Evolutionary conservation across 2,113 vertebrate genomes (phyloP).

Genomic region (Leptodactylus fuscus): DNA sequence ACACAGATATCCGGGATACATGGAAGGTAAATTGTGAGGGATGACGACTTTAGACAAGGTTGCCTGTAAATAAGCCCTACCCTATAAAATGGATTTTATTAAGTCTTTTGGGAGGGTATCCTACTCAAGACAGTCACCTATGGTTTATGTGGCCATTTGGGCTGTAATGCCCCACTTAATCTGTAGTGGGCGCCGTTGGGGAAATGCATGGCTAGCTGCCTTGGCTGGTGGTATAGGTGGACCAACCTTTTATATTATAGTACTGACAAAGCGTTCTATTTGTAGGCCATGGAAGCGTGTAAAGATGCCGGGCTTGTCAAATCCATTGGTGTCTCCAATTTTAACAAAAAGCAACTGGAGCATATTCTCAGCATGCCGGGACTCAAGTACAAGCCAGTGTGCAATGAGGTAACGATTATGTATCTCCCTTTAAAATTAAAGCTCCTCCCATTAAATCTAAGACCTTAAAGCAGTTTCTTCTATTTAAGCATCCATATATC

Average conservation of each 20-base stretch:
- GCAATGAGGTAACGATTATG: constrained; percentile 74
- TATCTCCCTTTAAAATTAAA: not conserved
- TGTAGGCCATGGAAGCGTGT: constrained; percentile 79
- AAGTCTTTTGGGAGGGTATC: no score
- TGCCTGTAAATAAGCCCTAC: no score
- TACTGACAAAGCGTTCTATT: not conserved
- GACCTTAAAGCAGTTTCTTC: no score
- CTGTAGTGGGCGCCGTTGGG: no score
- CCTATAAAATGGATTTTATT: no score
- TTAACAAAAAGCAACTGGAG: constrained; percentile 75
- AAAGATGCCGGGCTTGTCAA: constrained; percentile 77
- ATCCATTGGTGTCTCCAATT: constrained; percentile 79
- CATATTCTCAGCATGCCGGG: constrained; percentile 78
- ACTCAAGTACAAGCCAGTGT: constrained; percentile 78
- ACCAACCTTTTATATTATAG: no score
- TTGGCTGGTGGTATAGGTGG: no score
- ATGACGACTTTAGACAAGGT: not conserved
- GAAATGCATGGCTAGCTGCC: no score
- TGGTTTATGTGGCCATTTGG: not conserved
- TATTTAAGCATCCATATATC: no score
- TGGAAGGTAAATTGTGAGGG: constrained; percentile 74
- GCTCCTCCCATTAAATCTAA: no score
- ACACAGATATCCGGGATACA: constrained; percentile 78
- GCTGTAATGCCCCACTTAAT: no score
- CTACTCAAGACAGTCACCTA: no score